A percentile compares a stretch with the other conserved stretches of the same genome.
Evolutionary conservation across 1,140 invertebrate genomes (phyloP).

Genomic region (Pachyrhynchus sulphureomaculatus): DNA sequence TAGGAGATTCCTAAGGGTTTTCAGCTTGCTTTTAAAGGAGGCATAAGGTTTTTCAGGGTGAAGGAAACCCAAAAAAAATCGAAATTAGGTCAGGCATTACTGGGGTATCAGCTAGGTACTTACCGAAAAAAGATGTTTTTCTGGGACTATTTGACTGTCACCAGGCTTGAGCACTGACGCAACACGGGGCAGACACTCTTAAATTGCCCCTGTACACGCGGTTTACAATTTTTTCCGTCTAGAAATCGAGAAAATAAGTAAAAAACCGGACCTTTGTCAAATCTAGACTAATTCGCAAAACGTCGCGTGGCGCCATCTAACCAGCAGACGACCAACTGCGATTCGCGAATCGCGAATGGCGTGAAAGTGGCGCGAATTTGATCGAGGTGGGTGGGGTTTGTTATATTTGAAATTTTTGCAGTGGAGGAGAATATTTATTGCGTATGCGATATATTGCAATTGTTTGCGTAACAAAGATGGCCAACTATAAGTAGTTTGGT

Average conservation of each 20-base stretch:
- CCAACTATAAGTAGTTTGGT: too few species aligned
- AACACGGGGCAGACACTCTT: background rate
- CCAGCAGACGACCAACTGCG: slow-evolving; percentile 4
- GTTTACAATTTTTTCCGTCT: slow-evolving; percentile 9
- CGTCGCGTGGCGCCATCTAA: slow-evolving; percentile 23
- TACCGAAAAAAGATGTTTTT: slow-evolving; percentile 20
- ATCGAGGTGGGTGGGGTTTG: slow-evolving; percentile 24
- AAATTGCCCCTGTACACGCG: background rate
- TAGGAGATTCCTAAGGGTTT: background rate
- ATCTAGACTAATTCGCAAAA: slow-evolving; percentile 2
- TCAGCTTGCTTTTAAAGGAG: background rate
- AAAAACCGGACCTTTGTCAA: slow-evolving; percentile 12
- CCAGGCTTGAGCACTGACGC: background rate
- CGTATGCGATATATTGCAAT: background rate
- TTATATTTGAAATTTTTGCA: slow-evolving; percentile 16
- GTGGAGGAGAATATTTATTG: background rate
- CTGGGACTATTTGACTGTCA: slow-evolving; percentile 12
- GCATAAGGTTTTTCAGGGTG: background rate
- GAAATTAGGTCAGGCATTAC: slow-evolving; percentile 29
- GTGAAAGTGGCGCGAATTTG: slow-evolving; percentile 29
- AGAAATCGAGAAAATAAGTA: slow-evolving; percentile 4
- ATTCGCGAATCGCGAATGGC: slow-evolving; percentile 20
- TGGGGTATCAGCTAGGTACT: slow-evolving; percentile 10
- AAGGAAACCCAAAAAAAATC: slow-evolving; percentile 16
- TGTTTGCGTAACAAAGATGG: too few species aligned